phyloP scores from a whole-genome alignment of 2,888 invertebrate genomes.

The Hirtodrosophila trivittata region DNA sequence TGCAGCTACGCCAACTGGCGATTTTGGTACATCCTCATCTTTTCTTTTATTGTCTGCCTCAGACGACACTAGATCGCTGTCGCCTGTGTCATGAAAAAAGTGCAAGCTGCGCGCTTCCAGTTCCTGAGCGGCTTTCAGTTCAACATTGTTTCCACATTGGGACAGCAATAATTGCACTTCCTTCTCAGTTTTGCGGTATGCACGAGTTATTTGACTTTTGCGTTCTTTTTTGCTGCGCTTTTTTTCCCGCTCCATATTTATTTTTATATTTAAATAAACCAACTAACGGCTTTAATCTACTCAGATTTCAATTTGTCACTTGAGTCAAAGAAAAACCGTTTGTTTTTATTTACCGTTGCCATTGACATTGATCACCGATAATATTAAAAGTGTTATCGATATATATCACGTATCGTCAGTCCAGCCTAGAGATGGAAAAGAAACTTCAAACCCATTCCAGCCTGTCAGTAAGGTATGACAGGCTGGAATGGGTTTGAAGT shows the following conservation, averaged over 20 bases:
- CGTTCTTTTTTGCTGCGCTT: slow-evolving; percentile 39
- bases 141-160: slow-evolving; percentile 9
- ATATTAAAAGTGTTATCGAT: no score
- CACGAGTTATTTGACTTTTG: slow-evolving; percentile 74
- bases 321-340: slow-evolving; percentile 15
- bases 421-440: no score
- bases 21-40: slow-evolving; percentile 17
- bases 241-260: slow-evolving; percentile 24
- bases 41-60: neutral
- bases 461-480: no score
- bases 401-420: no score
- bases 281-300: no score
- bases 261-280: neutral
- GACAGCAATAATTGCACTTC: slow-evolving; percentile 73
- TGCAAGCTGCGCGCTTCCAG: slow-evolving; percentile 52
- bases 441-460: no score
- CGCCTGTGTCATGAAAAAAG: slow-evolving; percentile 65
- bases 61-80: neutral
- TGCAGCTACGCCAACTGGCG: slow-evolving; percentile 48
- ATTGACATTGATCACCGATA: no score
- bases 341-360: slow-evolving; percentile 40
- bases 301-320: no score
- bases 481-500: no score
- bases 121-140: slow-evolving; percentile 15
- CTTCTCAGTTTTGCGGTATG: slow-evolving; percentile 73